Evolutionary conservation across 1,140 invertebrate genomes (phyloP).

Genomic region (Gonioctena quinquepunctata): DNA sequence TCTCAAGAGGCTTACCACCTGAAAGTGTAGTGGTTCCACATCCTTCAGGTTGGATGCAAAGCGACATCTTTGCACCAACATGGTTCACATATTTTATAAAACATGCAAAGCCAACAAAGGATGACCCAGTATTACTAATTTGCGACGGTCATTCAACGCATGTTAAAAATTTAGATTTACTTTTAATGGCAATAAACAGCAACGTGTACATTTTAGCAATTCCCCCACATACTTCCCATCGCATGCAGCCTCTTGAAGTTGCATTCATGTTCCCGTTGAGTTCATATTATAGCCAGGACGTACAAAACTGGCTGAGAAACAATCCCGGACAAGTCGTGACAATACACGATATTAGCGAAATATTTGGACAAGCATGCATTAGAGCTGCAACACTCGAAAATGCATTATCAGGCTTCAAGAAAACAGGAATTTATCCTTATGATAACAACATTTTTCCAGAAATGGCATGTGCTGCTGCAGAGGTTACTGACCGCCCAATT

Average conservation of each 20-base stretch:
- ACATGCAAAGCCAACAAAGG: slow-evolving; percentile 32
- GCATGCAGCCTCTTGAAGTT: slow-evolving; percentile 54
- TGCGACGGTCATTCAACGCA: slow-evolving; percentile 39
- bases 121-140: slow-evolving; percentile 37
- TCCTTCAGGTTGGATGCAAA: slow-evolving; percentile 26
- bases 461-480: too few species aligned
- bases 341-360: slow-evolving; percentile 33
- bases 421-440: too few species aligned
- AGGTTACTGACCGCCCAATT: too few species aligned
- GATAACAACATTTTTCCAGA: too few species aligned
- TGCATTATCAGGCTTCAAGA: too few species aligned
- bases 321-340: slow-evolving; percentile 43
- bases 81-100: too few species aligned
- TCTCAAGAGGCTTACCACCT: slow-evolving; percentile 15
- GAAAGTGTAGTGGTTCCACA: slow-evolving; percentile 25
- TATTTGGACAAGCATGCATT: slow-evolving; percentile 48
- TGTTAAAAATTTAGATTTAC: slow-evolving; percentile 43
- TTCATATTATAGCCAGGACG: slow-evolving; percentile 48
- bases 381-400: slow-evolving; percentile 51
- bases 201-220: slow-evolving; percentile 50
- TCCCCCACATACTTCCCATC: slow-evolving; percentile 54
- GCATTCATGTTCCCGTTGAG: slow-evolving; percentile 51
- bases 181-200: slow-evolving; percentile 24
- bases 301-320: slow-evolving; percentile 37
- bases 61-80: neutral